Evolutionary conservation across 2,113 vertebrate genomes (phyloP).

Genomic region (Arenaria interpres): DNA sequence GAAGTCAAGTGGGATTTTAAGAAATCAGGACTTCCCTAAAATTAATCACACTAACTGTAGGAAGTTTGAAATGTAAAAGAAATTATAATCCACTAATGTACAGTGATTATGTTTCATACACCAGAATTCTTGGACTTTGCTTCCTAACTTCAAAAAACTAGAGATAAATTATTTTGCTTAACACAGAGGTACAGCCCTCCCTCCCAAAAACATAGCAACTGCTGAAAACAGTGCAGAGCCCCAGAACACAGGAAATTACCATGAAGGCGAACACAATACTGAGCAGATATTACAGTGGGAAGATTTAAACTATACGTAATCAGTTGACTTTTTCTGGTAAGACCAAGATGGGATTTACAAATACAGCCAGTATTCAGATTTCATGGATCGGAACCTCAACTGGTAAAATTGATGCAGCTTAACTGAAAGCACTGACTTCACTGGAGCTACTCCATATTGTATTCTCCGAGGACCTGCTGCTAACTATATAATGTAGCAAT

Average conservation of each 20-base stretch:
- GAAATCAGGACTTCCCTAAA: not conserved
- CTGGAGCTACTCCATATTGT: not conserved
- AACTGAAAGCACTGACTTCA: not conserved
- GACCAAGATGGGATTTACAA: not conserved
- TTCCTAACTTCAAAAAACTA: not conserved
- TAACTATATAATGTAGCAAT: not conserved
- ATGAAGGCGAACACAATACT: not conserved
- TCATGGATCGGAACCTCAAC: not conserved
- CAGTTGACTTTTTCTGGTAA: not conserved
- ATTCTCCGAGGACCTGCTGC: not conserved
- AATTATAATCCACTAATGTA: not conserved
- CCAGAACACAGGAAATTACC: not conserved
- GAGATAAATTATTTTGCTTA: not conserved
- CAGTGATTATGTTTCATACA: not conserved
- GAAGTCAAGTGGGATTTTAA: not conserved
- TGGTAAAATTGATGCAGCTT: not conserved
- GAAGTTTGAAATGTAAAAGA: not conserved
- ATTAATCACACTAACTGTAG: not conserved
- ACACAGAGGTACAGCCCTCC: not conserved
- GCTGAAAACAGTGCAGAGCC: not conserved
- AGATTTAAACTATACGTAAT: not conserved
- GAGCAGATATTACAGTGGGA: not conserved
- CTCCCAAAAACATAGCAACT: not conserved
- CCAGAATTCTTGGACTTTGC: not conserved
- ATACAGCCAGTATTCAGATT: not conserved